Evolutionary conservation across 2,797 vertebrate genomes (phyloP).

Genomic region (Cuniculus paca): DNA sequence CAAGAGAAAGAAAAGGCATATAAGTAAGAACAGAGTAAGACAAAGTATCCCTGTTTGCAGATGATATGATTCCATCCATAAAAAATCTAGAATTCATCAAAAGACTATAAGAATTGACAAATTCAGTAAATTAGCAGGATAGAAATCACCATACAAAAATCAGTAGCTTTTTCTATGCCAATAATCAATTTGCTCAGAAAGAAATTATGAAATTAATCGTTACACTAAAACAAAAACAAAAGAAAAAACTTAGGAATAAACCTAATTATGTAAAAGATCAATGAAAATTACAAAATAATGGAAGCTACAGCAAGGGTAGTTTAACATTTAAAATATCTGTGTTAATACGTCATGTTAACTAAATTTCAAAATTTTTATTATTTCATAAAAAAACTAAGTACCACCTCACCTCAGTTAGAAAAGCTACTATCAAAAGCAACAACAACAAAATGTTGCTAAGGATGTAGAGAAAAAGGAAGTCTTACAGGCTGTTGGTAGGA

Average conservation of each 20-base stretch:
- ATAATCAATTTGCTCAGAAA: not conserved
- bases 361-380: not conserved
- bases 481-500: not conserved
- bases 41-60: too few relatives aligned
- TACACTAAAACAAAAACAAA: not conserved
- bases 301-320: not conserved
- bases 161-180: not conserved
- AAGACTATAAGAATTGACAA: not conserved
- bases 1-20: not conserved
- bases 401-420: not conserved
- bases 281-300: not conserved
- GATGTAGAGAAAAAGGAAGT: not conserved
- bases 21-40: not conserved
- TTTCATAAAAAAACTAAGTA: not conserved
- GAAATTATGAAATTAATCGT: not conserved
- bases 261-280: not conserved
- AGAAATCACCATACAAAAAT: not conserved
- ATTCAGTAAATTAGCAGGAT: not conserved
- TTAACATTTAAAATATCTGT: not conserved
- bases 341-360: not conserved
- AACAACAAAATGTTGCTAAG: not conserved
- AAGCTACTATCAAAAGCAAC: not conserved
- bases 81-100: not conserved
- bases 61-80: not conserved
- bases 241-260: too few relatives aligned